Percentiles rank a stretch among this genome's conserved stretches.
phyloP scores from a whole-genome alignment of 2,113 vertebrate species.

The Melanerpes formicivorus region DNA sequence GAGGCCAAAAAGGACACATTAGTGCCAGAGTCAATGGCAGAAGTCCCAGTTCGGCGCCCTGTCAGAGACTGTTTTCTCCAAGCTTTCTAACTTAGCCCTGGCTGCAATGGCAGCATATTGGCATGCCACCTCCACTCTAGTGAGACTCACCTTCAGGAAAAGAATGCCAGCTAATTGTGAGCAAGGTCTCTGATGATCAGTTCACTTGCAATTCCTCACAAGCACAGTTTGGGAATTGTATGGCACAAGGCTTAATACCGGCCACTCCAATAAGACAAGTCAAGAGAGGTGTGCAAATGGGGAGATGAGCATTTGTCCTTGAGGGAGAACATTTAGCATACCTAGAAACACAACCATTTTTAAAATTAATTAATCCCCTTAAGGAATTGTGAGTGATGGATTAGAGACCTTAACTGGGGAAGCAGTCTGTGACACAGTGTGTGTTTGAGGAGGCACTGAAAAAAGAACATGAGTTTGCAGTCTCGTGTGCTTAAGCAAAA shows the following conservation, averaged over 20 bases:
- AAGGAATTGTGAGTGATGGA: slow-evolving; percentile 71
- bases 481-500: slow-evolving; percentile 27
- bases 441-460: slow-evolving; percentile 40
- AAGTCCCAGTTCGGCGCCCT: background rate
- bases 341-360: slow-evolving; percentile 67
- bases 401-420: slow-evolving; percentile 67
- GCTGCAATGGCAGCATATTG: fast-evolving
- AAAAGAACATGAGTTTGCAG: slow-evolving; percentile 20
- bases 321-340: slow-evolving; percentile 59
- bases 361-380: slow-evolving; percentile 72
- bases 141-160: slow-evolving; percentile 38
- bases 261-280: slow-evolving; percentile 2
- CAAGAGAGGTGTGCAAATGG: slow-evolving; percentile 24
- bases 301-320: slow-evolving; percentile 64
- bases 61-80: background rate
- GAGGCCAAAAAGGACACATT: background rate
- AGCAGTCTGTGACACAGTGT: slow-evolving; percentile 55
- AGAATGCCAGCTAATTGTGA: slow-evolving; percentile 31
- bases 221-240: background rate
- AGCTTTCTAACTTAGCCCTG: background rate
- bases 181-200: background rate
- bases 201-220: slow-evolving; percentile 39
- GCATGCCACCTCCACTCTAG: background rate
- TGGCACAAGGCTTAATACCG: background rate
- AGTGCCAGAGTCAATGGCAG: background rate